Percentiles rank a stretch among this genome's conserved stretches.
phyloP scores from a whole-genome alignment of 2,113 vertebrate species.

The Rhinolophus sinicus region DNA sequence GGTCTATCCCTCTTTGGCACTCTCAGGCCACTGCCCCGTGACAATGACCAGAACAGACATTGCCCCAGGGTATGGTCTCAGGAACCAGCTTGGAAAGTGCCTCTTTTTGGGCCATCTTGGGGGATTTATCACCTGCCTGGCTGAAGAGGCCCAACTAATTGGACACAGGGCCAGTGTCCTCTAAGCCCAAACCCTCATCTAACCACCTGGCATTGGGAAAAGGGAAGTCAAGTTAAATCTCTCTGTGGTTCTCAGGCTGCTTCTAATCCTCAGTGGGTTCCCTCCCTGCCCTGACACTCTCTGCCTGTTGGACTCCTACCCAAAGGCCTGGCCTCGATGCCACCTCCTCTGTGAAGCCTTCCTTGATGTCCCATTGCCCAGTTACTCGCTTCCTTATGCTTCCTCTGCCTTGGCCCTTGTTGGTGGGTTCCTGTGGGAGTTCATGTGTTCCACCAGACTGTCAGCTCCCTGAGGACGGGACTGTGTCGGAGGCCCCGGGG shows the following conservation, averaged over 20 bases:
- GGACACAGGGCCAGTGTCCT: background rate
- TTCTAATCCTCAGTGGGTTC: background rate
- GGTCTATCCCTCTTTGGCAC: background rate
- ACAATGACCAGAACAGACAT: background rate
- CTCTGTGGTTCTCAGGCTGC: background rate
- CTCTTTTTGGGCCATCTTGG: background rate
- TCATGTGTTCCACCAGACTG: background rate
- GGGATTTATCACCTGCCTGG: background rate
- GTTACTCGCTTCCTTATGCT: background rate
- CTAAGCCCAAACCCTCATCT: background rate
- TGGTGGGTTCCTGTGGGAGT: background rate
- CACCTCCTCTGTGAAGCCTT: constrained; percentile 10
- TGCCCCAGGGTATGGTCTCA: background rate
- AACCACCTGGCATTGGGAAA: background rate
- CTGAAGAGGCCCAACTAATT: background rate
- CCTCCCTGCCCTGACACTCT: background rate
- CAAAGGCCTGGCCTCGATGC: background rate
- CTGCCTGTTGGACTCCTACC: background rate
- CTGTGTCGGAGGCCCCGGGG: background rate
- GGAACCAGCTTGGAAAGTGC: background rate
- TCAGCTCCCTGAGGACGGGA: background rate
- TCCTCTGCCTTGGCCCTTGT: background rate
- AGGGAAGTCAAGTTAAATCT: background rate
- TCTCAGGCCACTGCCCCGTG: background rate
- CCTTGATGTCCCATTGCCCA: background rate